Conservation (phyloP, 2,797 vertebrate species). For the Hippocampus kuda region DNA sequence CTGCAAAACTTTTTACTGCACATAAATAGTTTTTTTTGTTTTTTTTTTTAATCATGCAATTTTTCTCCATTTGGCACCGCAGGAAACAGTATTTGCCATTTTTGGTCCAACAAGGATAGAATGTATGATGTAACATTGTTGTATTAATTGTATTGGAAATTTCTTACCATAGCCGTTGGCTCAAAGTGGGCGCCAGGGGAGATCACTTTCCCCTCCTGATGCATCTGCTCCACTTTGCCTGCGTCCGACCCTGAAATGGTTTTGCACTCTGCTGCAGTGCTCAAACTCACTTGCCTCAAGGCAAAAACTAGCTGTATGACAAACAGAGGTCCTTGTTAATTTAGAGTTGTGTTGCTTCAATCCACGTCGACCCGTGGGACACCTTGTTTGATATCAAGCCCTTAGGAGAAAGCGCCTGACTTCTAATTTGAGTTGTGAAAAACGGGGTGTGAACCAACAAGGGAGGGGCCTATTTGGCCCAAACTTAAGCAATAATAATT, state of each 20-base stretch:
- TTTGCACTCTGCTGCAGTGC: neutral
- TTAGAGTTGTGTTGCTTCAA: slow-evolving; percentile 7
- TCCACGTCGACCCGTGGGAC: neutral
- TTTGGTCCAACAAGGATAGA: neutral
- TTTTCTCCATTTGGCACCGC: neutral
- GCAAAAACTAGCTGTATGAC: slow-evolving; percentile 2
- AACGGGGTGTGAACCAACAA: slow-evolving; percentile 35
- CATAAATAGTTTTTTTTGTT: neutral
- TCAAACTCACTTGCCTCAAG: neutral
- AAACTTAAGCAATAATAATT: neutral
- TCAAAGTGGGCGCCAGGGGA: neutral
- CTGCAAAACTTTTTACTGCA: neutral
- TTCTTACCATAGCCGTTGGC: neutral
- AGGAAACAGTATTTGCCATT: neutral
- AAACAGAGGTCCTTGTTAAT: neutral
- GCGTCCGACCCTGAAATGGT: neutral
- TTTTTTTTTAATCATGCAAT: neutral
- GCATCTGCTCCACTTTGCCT: slow-evolving; percentile 1
- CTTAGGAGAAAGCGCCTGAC: neutral
- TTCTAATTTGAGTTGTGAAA: slow-evolving; percentile 17
- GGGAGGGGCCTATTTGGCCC: slow-evolving; percentile 4
- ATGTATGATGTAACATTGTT: neutral
- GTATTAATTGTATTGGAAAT: neutral
- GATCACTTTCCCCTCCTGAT: neutral
- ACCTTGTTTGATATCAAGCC: slow-evolving; percentile 10